Base-by-base conservation (phyloP, 2,113 vertebrate genomes). In the Lepidothrix coronata region DNA sequence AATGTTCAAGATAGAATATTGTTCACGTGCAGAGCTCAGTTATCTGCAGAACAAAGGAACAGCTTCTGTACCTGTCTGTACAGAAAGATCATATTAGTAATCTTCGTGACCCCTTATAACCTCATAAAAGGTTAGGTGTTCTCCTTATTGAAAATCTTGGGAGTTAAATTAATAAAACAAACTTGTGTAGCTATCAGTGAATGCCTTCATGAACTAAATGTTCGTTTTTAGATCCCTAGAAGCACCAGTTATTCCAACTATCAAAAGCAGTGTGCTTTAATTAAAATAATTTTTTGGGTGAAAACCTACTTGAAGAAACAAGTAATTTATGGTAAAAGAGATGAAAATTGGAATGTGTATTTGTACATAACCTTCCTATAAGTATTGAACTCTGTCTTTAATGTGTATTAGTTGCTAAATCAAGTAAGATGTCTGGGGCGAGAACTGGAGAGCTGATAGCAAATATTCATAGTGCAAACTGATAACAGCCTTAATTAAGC, bases 401-500 rank as follows among this genome's bases (percentile, higher is more conserved):
- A 44, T 71, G 67, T 71, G 16, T 71, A 28, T 80, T 77, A 65
- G 52, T 61, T 86, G 61, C 59, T 77, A 93, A 83, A 68, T 76
- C 58, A 88, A 72, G 57, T 85, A 75, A 74, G 63, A 63, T 67
- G 27, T 97, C 62, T 90, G 52, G 94, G 79, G 79, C 0, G 3
- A 84, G 75, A 93, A 73, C 25, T 73, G 65, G 31, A 74, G 52
- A 85, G 46, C 59, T 86, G 59, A 90, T 49, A 84, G 63, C 63
- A 92, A 84, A 86, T 88, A 93, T 84, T 96, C 90, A 27, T 59
- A 44, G 75, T 66, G 48, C 61, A 88, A 86, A 82, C 35, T 90
- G 93, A 8, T 90, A 95, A 91, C 68, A 86, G 48, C 65, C 61
- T 94, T 93, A 93, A 95, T 95, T 90, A 95, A 88, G 63, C 55